Conservation (phyloP, 2,113 vertebrate genomes). For the Balaenoptera acutorostrata region DNA sequence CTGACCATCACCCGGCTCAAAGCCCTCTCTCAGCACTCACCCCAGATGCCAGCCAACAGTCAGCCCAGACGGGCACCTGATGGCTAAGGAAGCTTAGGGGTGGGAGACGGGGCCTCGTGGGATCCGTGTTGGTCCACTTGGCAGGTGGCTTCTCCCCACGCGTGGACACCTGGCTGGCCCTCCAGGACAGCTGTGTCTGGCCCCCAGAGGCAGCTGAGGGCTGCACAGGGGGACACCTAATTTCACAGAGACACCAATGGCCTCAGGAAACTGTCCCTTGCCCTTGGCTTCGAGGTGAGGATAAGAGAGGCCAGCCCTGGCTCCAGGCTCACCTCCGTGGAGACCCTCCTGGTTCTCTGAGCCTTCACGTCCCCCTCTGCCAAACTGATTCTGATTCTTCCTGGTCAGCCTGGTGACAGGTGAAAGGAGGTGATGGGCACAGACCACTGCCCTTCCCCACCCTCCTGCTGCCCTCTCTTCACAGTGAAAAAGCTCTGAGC, state of each 20-base stretch:
- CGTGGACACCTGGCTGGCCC: neutral
- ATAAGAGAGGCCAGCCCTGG: neutral
- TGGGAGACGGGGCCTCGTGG: rapidly evolving
- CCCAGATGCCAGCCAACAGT: rapidly evolving
- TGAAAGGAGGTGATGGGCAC: rapidly evolving
- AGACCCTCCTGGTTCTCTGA: neutral
- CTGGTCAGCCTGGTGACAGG: neutral
- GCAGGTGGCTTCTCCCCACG: rapidly evolving
- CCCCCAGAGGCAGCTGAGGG: neutral
- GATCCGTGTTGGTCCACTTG: rapidly evolving
- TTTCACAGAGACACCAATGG: neutral
- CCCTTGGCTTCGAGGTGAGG: neutral
- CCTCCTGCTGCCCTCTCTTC: neutral
- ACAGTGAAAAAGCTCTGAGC: neutral
- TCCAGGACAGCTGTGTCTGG: neutral
- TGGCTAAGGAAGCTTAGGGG: rapidly evolving
- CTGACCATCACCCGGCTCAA: rapidly evolving
- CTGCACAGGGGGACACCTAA: neutral
- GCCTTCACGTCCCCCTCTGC: neutral
- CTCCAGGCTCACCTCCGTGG: neutral
- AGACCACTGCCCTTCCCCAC: rapidly evolving
- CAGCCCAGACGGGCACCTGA: rapidly evolving
- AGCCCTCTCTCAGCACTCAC: neutral
- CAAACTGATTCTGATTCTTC: neutral
- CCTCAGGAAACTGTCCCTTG: neutral